phyloP scores from a whole-genome alignment of 53 echinoderm and acorn worm species.

The Crossaster papposus region DNA sequence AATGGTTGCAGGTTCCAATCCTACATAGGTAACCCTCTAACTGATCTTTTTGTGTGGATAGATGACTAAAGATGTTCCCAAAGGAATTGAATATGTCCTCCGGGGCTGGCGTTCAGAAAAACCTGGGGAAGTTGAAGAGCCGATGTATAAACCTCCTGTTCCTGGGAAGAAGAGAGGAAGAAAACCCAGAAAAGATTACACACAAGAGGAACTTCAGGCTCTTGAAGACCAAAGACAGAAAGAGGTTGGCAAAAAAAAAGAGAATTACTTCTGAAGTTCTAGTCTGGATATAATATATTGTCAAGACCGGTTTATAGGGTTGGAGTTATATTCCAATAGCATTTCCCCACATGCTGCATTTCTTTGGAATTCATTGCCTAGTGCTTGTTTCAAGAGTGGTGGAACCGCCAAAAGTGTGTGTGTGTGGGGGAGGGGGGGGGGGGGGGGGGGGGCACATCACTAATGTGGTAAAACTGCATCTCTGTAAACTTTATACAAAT shows the following conservation, averaged over 20 bases:
- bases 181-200: conserved; percentile 70
- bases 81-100: conserved; percentile 86
- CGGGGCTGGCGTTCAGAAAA: conserved; percentile 64
- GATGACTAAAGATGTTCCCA: conserved; percentile 82
- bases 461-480: too few species aligned
- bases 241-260: conserved; percentile 22
- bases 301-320: too few species aligned
- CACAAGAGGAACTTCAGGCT: conserved; percentile 75
- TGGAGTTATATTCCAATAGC: too few species aligned
- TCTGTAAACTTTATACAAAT: neutral
- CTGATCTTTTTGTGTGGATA: conserved; percentile 10
- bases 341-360: too few species aligned
- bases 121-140: conserved; percentile 54
- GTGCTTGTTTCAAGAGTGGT: too few species aligned
- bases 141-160: conserved; percentile 50
- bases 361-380: too few species aligned
- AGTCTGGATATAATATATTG: too few species aligned
- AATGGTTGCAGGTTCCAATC: too few species aligned
- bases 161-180: conserved; percentile 71
- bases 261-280: neutral
- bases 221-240: conserved; percentile 61
- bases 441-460: too few species aligned
- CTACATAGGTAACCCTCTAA: neutral
- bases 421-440: too few species aligned
- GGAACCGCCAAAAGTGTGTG: too few species aligned